phyloP scores from a whole-genome alignment of 2,113 vertebrate species.

The Jaculus jaculus region DNA sequence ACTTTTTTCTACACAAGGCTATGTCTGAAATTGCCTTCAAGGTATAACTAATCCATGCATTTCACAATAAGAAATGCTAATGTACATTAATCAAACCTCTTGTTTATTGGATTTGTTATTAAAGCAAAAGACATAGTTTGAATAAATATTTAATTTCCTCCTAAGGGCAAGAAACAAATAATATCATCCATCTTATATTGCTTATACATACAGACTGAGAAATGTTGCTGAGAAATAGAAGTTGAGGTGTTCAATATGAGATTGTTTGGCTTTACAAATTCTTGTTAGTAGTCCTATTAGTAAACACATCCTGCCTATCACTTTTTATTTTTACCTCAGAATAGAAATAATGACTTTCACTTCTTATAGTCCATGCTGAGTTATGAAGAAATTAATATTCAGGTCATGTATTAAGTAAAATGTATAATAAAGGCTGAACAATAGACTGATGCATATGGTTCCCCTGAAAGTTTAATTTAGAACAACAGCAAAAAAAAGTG shows the following conservation, averaged over 20 bases:
- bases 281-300: not conserved
- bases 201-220: not conserved
- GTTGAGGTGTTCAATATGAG: not conserved
- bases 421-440: not conserved
- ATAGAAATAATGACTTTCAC: slow-evolving; percentile 7
- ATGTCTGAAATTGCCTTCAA: slow-evolving; percentile 16
- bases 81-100: slow-evolving; percentile 59
- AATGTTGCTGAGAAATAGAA: not conserved
- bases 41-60: slow-evolving; percentile 51
- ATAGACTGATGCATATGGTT: not conserved
- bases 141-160: slow-evolving; percentile 72
- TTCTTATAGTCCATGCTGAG: not conserved
- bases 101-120: slow-evolving; percentile 69
- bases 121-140: slow-evolving; percentile 51
- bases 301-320: slow-evolving; percentile 14
- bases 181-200: slow-evolving; percentile 33
- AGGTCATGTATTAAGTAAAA: slow-evolving; percentile 44
- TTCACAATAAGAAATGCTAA: slow-evolving; percentile 58
- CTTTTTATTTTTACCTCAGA: slow-evolving; percentile 40
- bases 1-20: not conserved
- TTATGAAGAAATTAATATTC: slow-evolving; percentile 48
- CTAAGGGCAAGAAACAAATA: slow-evolving; percentile 39
- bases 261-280: slow-evolving; percentile 27
- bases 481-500: not conserved
- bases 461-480: slow-evolving; percentile 23